Evolutionary conservation across 2,797 vertebrate genomes (phyloP).

Genomic region (Ptychadena robeensis): DNA sequence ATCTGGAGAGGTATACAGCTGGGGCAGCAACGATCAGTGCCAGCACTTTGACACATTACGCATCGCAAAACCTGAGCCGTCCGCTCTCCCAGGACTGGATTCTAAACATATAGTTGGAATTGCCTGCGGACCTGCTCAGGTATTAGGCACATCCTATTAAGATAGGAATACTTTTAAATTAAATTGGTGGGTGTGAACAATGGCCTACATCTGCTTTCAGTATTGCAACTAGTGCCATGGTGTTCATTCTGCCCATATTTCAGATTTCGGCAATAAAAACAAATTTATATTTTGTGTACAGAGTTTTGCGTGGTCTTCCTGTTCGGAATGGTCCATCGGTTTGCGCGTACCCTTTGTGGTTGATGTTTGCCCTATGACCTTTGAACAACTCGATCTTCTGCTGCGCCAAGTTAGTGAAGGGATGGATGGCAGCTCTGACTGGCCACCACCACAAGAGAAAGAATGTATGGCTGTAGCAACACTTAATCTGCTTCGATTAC

Average conservation of each 20-base stretch:
- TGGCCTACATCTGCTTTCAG: not conserved
- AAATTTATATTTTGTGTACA: constrained; percentile 63
- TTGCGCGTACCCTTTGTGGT: constrained; percentile 96
- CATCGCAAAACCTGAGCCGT: constrained; percentile 92
- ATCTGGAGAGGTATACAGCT: constrained; percentile 95
- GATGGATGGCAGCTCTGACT: constrained; percentile 96
- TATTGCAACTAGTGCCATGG: too few relatives aligned
- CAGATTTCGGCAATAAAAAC: not conserved
- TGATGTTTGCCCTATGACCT: constrained; percentile 93
- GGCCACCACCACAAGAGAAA: constrained; percentile 96
- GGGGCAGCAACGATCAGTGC: constrained; percentile 97
- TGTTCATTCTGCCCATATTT: too few relatives aligned
- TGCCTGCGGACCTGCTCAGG: constrained; percentile 95
- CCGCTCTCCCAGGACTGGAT: constrained; percentile 90
- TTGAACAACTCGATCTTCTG: constrained; percentile 95
- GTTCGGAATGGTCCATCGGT: constrained; percentile 96
- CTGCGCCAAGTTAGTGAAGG: constrained; percentile 95
- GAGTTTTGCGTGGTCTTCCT: constrained; percentile 98
- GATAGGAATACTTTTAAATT: too few relatives aligned
- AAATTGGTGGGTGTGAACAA: too few relatives aligned
- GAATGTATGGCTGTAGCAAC: constrained; percentile 96
- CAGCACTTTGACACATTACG: constrained; percentile 97
- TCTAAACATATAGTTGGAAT: constrained; percentile 95
- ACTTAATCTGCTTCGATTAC: constrained; percentile 91
- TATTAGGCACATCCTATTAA: constrained; percentile 63